A percentile compares a stretch with the other conserved stretches of the same genome.
phyloP scores from a whole-genome alignment of 2,797 vertebrate genomes.

The Amblyraja radiata region DNA sequence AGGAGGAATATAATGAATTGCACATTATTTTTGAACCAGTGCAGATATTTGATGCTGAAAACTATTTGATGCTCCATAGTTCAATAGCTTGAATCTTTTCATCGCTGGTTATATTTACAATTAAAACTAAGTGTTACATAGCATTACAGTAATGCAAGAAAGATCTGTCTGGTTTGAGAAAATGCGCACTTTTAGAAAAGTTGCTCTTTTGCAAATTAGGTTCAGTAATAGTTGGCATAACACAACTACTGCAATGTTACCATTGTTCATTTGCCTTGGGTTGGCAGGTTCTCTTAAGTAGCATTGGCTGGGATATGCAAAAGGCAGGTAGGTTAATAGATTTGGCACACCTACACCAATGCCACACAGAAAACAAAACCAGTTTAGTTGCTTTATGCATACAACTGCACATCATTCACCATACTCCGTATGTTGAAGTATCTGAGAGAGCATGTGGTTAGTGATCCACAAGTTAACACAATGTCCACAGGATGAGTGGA shows the following conservation, averaged over 20 bases:
- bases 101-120: not conserved
- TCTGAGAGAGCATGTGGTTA: not conserved
- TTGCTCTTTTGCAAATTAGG: not conserved
- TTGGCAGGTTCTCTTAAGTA: not conserved
- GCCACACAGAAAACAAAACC: not conserved
- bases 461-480: not conserved
- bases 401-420: not conserved
- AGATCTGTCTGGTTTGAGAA: not conserved
- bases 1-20: not conserved
- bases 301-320: not conserved
- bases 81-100: not conserved
- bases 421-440: not conserved
- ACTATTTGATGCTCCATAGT: not conserved
- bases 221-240: not conserved
- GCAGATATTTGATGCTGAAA: not conserved
- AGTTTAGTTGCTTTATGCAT: too few relatives aligned
- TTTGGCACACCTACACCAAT: not conserved
- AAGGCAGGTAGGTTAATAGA: not conserved
- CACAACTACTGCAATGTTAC: not conserved
- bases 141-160: not conserved
- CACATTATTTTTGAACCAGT: not conserved
- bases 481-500: not conserved
- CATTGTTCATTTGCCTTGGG: not conserved
- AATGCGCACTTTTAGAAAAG: not conserved
- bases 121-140: not conserved